A percentile compares a stretch with the other conserved stretches of the same genome.
Evolutionary conservation across 2,113 vertebrate genomes (phyloP).

Genomic region (Oryctolagus cuniculus): DNA sequence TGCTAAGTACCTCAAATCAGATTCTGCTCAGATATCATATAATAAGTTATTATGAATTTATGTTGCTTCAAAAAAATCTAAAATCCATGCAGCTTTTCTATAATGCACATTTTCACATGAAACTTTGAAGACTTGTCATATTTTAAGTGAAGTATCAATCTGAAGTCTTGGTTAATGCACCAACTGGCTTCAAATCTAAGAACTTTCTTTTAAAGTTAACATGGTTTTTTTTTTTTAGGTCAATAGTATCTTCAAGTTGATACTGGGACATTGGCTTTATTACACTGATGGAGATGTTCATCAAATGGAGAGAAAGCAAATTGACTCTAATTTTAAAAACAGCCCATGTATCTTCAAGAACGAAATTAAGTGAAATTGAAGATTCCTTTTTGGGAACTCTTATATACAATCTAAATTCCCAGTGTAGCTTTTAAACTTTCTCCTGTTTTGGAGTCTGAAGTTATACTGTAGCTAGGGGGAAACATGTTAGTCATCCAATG

Average conservation of each 20-base stretch:
- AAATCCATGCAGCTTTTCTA: no score
- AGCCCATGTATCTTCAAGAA: background rate
- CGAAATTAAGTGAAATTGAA: constrained; percentile 37
- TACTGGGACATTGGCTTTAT: background rate
- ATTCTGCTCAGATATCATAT: no score
- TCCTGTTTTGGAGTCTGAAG: constrained; percentile 33
- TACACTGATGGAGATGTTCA: background rate
- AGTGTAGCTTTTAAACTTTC: constrained; percentile 45
- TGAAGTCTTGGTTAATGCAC: background rate
- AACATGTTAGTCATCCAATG: background rate
- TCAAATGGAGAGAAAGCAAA: constrained; percentile 27
- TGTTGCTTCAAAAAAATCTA: no score
- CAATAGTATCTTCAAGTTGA: constrained; percentile 5
- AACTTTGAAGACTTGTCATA: background rate
- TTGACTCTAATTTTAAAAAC: background rate
- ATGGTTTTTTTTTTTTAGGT: background rate
- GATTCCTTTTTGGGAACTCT: background rate
- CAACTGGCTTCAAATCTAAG: background rate
- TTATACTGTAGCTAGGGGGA: background rate
- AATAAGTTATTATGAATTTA: no score
- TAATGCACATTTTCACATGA: no score
- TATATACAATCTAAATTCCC: constrained; percentile 38
- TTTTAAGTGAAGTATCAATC: background rate
- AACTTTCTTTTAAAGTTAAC: background rate
- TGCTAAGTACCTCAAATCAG: no score